Conservation (phyloP, 1,140 invertebrate genomes). For the Argopecten irradians region DNA sequence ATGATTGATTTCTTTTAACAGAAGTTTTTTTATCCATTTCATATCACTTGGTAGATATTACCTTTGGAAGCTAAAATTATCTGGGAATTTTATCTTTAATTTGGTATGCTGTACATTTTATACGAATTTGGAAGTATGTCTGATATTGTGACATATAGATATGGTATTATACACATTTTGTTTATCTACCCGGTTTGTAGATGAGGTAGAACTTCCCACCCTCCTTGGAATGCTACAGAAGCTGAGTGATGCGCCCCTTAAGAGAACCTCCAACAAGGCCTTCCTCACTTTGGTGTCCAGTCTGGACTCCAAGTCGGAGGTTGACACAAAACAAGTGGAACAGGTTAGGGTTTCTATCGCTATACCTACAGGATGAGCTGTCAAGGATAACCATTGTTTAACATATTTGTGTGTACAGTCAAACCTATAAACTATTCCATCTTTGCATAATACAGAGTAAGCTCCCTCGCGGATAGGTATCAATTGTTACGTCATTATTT, state of each 20-base stretch:
- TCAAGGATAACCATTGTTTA: too few relatives aligned
- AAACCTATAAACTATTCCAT: too few relatives aligned
- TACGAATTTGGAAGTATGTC: neutral
- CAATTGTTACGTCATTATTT: too few relatives aligned
- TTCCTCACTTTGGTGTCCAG: neutral
- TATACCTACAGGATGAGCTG: too few relatives aligned
- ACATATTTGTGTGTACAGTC: too few relatives aligned
- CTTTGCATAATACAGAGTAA: too few relatives aligned
- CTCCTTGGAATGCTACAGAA: neutral
- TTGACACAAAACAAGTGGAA: neutral
- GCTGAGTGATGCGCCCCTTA: neutral
- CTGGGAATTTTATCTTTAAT: too few relatives aligned
- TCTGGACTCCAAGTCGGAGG: neutral
- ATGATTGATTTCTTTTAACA: too few relatives aligned
- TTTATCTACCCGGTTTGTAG: neutral
- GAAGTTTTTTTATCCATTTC: too few relatives aligned
- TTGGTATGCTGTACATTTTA: neutral
- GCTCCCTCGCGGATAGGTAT: too few relatives aligned
- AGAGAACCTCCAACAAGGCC: neutral
- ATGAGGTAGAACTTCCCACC: neutral
- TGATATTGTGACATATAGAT: neutral
- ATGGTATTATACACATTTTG: neutral
- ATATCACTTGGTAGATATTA: too few relatives aligned
- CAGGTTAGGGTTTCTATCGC: neutral
- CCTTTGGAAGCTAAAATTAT: too few relatives aligned